Conservation (phyloP, 2,797 vertebrate genomes). For the Schizopygopsis pylzovi region DNA sequence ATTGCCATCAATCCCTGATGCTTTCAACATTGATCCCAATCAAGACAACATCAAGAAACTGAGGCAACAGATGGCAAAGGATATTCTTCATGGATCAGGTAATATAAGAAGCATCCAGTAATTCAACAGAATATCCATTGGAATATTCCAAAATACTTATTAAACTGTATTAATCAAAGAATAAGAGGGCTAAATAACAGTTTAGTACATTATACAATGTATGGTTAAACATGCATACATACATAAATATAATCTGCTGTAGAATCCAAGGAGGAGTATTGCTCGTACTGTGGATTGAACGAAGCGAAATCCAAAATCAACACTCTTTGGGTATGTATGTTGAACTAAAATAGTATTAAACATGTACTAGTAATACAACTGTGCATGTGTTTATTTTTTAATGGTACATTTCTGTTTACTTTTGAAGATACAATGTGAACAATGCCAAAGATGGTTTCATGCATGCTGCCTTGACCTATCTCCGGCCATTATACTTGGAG, state of each 20-base stretch:
- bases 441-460: slow-evolving; percentile 11
- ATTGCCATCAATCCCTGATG: background rate
- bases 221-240: background rate
- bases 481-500: background rate
- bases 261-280: slow-evolving; percentile 13
- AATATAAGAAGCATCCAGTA: background rate
- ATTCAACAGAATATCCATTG: background rate
- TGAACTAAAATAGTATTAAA: background rate
- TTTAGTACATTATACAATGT: background rate
- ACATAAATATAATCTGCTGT: background rate
- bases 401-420: background rate
- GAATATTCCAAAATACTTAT: background rate
- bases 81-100: background rate
- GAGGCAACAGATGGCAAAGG: background rate
- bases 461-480: background rate
- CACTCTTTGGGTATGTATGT: background rate
- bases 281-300: background rate
- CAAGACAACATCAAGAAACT: background rate
- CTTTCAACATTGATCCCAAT: background rate
- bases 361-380: too few relatives aligned
- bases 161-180: background rate
- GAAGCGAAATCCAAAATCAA: background rate
- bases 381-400: background rate
- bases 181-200: background rate
- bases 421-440: slow-evolving; percentile 10